Evolutionary conservation across 2,113 vertebrate species (phyloP).

Genomic region (Danionella cerebrum): DNA sequence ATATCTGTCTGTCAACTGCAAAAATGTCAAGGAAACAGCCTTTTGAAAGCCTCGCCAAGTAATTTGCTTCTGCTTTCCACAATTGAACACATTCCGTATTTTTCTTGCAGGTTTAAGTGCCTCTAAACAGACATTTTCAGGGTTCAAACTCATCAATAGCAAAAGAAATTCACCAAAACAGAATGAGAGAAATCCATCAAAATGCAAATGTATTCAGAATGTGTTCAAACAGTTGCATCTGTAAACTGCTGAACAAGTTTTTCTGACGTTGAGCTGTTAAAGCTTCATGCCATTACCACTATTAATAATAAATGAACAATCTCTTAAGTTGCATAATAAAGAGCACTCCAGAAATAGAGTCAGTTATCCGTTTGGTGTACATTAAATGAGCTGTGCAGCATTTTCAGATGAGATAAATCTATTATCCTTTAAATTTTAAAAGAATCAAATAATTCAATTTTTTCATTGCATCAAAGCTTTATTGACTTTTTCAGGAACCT

Average conservation of each 20-base stretch:
- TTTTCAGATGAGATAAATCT: not conserved
- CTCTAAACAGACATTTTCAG: constrained; percentile 26
- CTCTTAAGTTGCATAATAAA: constrained; percentile 44
- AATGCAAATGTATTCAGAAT: not conserved
- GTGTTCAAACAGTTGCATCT: not conserved
- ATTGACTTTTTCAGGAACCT: too few relatives aligned
- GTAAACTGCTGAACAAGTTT: constrained; percentile 12
- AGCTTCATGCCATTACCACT: constrained; percentile 47
- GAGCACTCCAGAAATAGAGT: constrained; percentile 49
- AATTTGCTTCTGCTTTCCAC: not conserved
- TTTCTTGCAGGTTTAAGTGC: constrained; percentile 21
- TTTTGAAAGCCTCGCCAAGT: too few relatives aligned
- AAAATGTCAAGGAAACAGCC: not conserved
- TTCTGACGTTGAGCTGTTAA: constrained; percentile 44
- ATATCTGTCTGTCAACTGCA: not conserved
- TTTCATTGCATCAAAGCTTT: too few relatives aligned
- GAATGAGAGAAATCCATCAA: not conserved
- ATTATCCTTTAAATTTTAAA: too few relatives aligned
- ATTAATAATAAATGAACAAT: constrained; percentile 50
- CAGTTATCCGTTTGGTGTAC: constrained; percentile 1
- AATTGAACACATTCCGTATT: constrained; percentile 13
- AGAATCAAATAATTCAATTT: too few relatives aligned
- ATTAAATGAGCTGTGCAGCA: too few relatives aligned
- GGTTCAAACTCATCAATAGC: not conserved
- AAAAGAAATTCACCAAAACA: not conserved